Evolutionary conservation across 2,797 vertebrate species (phyloP).

Genomic region (Coracias cyanogaster): DNA sequence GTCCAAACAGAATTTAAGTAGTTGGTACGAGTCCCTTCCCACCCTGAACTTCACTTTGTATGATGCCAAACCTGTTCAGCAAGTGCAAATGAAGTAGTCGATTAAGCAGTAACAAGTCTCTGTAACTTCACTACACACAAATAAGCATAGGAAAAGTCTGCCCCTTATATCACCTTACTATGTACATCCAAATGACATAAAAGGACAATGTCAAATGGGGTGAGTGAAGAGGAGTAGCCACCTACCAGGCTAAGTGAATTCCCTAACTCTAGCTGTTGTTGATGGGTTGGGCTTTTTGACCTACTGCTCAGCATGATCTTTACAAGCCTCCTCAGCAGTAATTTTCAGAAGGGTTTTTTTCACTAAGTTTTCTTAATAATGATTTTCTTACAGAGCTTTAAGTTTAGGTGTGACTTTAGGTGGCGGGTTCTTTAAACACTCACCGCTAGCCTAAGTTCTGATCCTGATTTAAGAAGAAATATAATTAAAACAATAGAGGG

Average conservation of each 20-base stretch:
- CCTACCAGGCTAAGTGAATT: conserved; percentile 8
- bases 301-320: conserved; percentile 8
- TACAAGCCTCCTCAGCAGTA: background rate
- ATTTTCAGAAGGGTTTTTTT: background rate
- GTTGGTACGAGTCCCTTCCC: background rate
- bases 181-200: background rate
- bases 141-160: background rate
- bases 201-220: background rate
- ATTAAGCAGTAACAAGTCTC: background rate
- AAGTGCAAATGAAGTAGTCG: background rate
- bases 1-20: background rate
- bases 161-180: background rate
- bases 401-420: background rate
- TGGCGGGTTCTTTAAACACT: background rate
- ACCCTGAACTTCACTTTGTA: rapidly evolving
- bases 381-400: background rate
- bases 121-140: background rate
- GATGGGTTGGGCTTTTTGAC: background rate
- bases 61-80: background rate
- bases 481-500: background rate
- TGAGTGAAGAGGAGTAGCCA: background rate
- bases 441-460: background rate
- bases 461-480: background rate
- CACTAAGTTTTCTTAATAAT: background rate
- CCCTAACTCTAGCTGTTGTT: background rate